These are phyloP conservation scores for Anolis apletophallus DNA, from an alignment of 2,797 vertebrate species.

Conservation along the genomic window DNA sequence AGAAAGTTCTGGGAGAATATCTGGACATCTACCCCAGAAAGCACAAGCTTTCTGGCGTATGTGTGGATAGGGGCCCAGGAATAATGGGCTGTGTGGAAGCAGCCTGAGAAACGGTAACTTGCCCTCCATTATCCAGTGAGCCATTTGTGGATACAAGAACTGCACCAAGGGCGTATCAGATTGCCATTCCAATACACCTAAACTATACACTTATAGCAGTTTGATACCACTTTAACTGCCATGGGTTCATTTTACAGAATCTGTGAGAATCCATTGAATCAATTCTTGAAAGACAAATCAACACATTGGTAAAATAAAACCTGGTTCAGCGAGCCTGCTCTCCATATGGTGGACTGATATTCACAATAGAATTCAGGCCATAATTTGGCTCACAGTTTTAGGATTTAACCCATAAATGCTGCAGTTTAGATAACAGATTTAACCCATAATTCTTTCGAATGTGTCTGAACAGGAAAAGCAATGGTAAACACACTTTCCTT, in stretches of 20 bases:
- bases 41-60: too few species aligned
- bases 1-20: too few species aligned
- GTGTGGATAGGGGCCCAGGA: too few species aligned
- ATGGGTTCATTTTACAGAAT: too few species aligned
- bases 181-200: too few species aligned
- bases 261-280: too few species aligned
- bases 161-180: neutral
- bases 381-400: neutral
- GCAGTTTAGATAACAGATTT: neutral
- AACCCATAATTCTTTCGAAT: neutral
- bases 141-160: neutral
- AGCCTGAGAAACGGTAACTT: neutral
- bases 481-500: neutral
- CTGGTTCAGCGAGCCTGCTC: too few species aligned
- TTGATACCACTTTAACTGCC: neutral
- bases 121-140: neutral
- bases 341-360: neutral
- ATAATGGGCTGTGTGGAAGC: too few species aligned
- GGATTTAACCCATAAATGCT: neutral
- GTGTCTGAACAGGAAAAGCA: neutral
- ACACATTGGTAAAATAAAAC: too few species aligned
- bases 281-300: too few species aligned
- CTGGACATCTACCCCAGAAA: too few species aligned
- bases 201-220: too few species aligned
- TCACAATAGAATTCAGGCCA: neutral